A percentile compares a stretch with the other conserved stretches of the same genome.
Evolutionary conservation across 2,113 vertebrate species (phyloP).

Genomic region (Pycnonotus jocosus): DNA sequence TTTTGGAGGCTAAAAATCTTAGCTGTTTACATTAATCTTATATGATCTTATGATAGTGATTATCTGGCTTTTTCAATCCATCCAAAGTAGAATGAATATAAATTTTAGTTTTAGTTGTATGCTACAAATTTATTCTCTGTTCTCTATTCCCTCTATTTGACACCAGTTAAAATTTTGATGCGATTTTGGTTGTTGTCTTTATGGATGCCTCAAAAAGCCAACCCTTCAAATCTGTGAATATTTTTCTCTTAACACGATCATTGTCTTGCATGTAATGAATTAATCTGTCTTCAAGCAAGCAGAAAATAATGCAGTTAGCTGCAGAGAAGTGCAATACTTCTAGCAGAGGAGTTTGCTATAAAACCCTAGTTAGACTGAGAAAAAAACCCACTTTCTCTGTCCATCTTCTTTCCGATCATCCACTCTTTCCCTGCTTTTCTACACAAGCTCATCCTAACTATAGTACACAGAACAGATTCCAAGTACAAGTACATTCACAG

Average conservation of each 20-base stretch:
- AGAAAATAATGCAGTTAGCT: background rate
- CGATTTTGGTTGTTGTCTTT: background rate
- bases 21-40: background rate
- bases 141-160: background rate
- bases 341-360: background rate
- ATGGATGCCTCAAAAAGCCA: background rate
- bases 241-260: background rate
- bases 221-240: background rate
- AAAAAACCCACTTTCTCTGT: background rate
- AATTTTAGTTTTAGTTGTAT: background rate
- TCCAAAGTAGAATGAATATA: background rate
- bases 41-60: background rate
- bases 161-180: background rate
- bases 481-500: background rate
- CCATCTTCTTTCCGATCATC: background rate
- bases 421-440: background rate
- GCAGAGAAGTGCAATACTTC: background rate
- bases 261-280: background rate
- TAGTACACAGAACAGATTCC: background rate
- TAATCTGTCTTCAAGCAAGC: background rate
- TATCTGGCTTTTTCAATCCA: background rate
- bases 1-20: background rate
- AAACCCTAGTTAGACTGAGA: background rate
- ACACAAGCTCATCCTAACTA: background rate
- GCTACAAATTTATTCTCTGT: background rate